Evolutionary conservation across 2,888 invertebrate genomes (phyloP), one percentile per base, ranked within the genome.

Genomic region (Dryobota labecula): DNA sequence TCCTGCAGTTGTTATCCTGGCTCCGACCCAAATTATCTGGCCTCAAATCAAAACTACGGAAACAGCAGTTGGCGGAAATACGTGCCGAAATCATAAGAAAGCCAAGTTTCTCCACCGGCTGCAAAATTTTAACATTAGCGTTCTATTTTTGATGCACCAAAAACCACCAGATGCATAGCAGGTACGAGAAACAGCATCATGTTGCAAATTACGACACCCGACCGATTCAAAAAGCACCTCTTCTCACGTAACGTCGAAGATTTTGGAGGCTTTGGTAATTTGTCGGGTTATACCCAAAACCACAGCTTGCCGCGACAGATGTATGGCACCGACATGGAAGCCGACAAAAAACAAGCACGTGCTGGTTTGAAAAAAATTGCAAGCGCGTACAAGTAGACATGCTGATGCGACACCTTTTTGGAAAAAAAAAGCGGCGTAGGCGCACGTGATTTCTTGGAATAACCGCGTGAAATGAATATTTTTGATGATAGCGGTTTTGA

Each of bases 251-350:
- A n/a, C 13, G 20, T 66, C 20, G 51, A 70, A 5, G 43, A 20
- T n/a, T 68, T 30, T 54, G 60, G 41, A 30, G 41, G 13, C 63
- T 84, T 86, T 86, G 81, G 9, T 85, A 90, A 83, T 90, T 80
- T 67, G 85, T 57, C 84, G 90, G 84, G 80, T 90, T 88, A 74
- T 78, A 58, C 81, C 89, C 80, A 92, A 94, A 94, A 94, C 92
- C 93, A 93, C 95, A 95, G 94, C 94, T 94, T 95, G 94, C 89
- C 67, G 68, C 90, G 94, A 94, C 95, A 96, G 95, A 94, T 96
- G 95, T 89, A 92, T 84, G 86, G 88, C 92, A 94, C 94, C 91
- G 89, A 88, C 91, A 90, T 88, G 94, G 93, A 94, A 94, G 91
- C 92, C 90, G 70, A 90, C 89, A 95, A 94, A 95, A 95, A 95